phyloP scores from a whole-genome alignment of 2,888 invertebrate genomes.

The Eucera pruinosa region DNA sequence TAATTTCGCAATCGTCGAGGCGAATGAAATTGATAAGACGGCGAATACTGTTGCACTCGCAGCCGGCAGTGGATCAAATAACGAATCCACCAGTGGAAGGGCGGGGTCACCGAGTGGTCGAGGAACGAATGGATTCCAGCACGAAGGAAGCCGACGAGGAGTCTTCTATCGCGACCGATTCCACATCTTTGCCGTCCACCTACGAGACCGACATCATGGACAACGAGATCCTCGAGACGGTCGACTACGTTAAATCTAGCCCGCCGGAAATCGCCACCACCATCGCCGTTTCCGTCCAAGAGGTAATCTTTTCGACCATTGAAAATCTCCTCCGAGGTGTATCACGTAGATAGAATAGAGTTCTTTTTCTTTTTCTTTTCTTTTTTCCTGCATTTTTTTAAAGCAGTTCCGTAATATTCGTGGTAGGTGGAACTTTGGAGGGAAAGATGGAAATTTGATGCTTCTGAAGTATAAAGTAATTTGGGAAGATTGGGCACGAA shows the following conservation, averaged over 20 bases:
- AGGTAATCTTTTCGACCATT: conserved; percentile 37
- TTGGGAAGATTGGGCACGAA: too few relatives aligned
- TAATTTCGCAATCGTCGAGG: not conserved
- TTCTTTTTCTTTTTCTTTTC: too few relatives aligned
- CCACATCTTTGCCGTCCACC: conserved; percentile 63
- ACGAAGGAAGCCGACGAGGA: conserved; percentile 57
- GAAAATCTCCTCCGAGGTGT: not conserved
- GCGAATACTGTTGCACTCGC: conserved; percentile 2
- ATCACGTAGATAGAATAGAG: too few relatives aligned
- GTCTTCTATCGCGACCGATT: conserved; percentile 64
- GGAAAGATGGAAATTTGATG: too few relatives aligned
- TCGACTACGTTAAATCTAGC: conserved; percentile 72
- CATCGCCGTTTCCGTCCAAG: conserved; percentile 46
- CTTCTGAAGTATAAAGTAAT: too few relatives aligned
- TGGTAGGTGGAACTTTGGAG: too few relatives aligned
- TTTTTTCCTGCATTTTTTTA: too few relatives aligned
- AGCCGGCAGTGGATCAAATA: conserved; percentile 72
- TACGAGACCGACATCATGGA: conserved; percentile 79
- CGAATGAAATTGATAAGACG: not conserved
- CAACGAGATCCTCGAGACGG: conserved; percentile 80
- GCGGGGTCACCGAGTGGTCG: conserved; percentile 78
- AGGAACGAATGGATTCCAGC: conserved; percentile 66
- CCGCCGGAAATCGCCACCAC: conserved; percentile 63
- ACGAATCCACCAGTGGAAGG: conserved; percentile 76
- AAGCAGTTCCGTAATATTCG: too few relatives aligned